phyloP scores from a whole-genome alignment of 2,113 vertebrate species.

The Sula dactylatra region DNA sequence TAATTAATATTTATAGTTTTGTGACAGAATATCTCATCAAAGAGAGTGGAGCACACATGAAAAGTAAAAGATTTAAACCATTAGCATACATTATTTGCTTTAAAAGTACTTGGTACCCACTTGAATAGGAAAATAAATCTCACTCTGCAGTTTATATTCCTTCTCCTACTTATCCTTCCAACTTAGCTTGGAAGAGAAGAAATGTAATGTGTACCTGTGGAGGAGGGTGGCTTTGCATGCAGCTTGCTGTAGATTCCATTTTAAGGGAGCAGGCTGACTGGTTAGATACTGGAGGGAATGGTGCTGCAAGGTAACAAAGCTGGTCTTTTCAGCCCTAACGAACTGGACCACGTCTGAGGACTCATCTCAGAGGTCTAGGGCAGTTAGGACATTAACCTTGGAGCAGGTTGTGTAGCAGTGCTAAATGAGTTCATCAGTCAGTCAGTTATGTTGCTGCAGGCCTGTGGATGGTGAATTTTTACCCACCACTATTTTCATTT shows the following conservation, averaged over 20 bases:
- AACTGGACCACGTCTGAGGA: background rate
- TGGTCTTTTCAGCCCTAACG: background rate
- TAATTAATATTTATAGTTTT: background rate
- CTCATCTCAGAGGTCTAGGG: background rate
- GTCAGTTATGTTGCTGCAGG: background rate
- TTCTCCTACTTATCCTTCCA: background rate
- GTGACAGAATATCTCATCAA: background rate
- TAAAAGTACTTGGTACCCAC: background rate
- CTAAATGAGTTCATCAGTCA: background rate
- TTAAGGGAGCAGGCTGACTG: background rate
- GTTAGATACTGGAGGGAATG: background rate
- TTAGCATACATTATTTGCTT: conserved; percentile 4
- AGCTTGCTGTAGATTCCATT: background rate
- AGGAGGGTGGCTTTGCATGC: background rate
- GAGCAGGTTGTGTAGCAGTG: background rate
- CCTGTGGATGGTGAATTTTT: background rate
- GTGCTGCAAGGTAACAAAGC: background rate
- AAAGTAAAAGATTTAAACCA: background rate
- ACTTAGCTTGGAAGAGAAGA: background rate
- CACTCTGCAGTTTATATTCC: background rate
- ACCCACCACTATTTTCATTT: background rate
- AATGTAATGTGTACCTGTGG: background rate
- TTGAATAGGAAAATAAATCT: conserved; percentile 3
- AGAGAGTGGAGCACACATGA: background rate
- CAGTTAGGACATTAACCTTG: background rate